These are phyloP conservation scores for Macrotis lagotis DNA, from an alignment of 2,113 vertebrate species.

Conservation along the genomic window DNA sequence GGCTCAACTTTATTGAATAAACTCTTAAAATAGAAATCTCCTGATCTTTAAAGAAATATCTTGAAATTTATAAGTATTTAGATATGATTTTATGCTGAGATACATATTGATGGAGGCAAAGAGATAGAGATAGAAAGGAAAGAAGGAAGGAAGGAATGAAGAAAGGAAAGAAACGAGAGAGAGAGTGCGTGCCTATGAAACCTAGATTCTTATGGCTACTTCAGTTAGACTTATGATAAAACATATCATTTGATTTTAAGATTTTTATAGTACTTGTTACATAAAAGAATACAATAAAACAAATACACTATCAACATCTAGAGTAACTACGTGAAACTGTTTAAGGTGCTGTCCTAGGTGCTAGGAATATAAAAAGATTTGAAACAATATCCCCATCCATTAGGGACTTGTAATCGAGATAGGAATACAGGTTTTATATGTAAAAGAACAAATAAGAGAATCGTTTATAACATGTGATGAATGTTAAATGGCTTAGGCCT, in stretches of 20 bases:
- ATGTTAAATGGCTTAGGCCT: neutral
- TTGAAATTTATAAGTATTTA: constrained; percentile 9
- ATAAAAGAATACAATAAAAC: too few relatives aligned
- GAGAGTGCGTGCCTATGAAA: too few relatives aligned
- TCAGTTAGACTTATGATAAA: too few relatives aligned
- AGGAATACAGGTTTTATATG: neutral
- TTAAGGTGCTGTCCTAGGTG: neutral
- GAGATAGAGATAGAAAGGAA: neutral
- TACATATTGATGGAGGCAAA: neutral
- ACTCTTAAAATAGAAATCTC: constrained; percentile 28
- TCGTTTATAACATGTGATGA: neutral
- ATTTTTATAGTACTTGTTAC: too few relatives aligned
- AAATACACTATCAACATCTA: too few relatives aligned
- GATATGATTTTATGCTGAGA: constrained; percentile 21
- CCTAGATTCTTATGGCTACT: too few relatives aligned
- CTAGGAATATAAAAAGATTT: neutral
- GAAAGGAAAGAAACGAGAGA: too few relatives aligned
- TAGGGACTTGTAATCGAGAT: neutral
- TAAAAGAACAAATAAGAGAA: constrained; percentile 28
- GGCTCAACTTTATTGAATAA: neutral
- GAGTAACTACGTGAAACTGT: neutral
- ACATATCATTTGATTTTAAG: too few relatives aligned
- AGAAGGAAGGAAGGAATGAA: too few relatives aligned
- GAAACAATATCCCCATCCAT: neutral
- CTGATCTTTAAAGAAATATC: constrained; percentile 33